phyloP scores from a whole-genome alignment of 2,113 vertebrate species.

The Pionites leucogaster region DNA sequence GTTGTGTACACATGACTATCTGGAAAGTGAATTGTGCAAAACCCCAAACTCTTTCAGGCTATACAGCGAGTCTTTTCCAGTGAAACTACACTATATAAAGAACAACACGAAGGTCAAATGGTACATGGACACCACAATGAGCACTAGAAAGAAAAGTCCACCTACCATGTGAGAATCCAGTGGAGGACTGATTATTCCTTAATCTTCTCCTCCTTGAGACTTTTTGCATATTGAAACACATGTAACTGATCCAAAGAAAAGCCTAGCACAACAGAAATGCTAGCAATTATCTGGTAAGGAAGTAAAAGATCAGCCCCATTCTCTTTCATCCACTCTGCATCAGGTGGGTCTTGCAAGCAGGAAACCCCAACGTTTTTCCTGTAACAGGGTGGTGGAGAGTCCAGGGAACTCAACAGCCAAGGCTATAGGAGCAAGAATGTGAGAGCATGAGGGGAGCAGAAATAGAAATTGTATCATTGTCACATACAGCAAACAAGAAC shows the following conservation, averaged over 20 bases:
- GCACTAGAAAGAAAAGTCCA: not conserved
- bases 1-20: rapidly evolving
- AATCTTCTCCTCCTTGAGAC: not conserved
- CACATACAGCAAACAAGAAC: not conserved
- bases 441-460: slow-evolving; percentile 17
- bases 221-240: slow-evolving; percentile 15
- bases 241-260: not conserved
- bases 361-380: not conserved
- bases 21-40: not conserved
- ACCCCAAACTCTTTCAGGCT: rapidly evolving
- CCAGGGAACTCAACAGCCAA: not conserved
- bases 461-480: slow-evolving; percentile 62
- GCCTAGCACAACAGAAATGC: not conserved
- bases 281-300: not conserved
- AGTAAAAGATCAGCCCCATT: not conserved
- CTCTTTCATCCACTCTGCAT: not conserved
- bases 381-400: not conserved
- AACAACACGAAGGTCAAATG: not conserved
- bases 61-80: not conserved
- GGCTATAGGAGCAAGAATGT: not conserved
- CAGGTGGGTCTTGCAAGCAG: not conserved
- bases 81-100: not conserved
- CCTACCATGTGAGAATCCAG: slow-evolving; percentile 33
- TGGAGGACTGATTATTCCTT: not conserved
- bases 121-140: not conserved